Conservation (phyloP, 2,113 vertebrate species). For the Alces alces region DNA sequence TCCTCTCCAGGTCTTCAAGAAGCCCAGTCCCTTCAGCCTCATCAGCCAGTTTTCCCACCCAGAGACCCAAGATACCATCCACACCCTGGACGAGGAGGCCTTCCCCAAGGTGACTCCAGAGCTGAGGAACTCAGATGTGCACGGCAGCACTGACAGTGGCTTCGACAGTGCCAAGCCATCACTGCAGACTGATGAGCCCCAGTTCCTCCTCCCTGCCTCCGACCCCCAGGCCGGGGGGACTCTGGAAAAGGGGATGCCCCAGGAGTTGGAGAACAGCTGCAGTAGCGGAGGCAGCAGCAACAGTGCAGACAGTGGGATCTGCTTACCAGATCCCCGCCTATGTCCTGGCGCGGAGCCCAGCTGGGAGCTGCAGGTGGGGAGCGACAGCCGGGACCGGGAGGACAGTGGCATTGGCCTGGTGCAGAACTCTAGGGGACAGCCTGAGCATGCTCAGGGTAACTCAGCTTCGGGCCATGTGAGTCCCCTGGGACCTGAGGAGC, state of each 20-base stretch:
- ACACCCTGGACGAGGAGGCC: background rate
- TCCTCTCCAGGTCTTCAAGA: slow-evolving; percentile 71
- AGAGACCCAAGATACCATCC: background rate
- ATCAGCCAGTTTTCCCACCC: background rate
- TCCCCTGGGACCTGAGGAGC: background rate
- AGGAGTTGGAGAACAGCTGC: background rate
- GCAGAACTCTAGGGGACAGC: background rate
- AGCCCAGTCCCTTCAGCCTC: slow-evolving; percentile 38
- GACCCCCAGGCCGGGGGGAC: fast-evolving
- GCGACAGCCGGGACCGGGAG: background rate
- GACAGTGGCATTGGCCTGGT: slow-evolving; percentile 65
- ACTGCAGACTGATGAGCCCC: slow-evolving; percentile 44
- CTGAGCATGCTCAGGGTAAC: background rate
- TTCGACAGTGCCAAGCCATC: slow-evolving; percentile 26
- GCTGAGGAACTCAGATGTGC: slow-evolving; percentile 20
- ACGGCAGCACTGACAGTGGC: fast-evolving
- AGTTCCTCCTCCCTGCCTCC: background rate
- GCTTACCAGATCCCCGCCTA: slow-evolving; percentile 59
- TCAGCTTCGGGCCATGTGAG: background rate
- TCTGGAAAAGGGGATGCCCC: background rate
- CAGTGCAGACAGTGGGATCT: slow-evolving; percentile 78
- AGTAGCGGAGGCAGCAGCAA: background rate
- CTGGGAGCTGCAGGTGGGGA: background rate
- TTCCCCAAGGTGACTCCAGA: slow-evolving; percentile 64
- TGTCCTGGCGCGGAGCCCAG: fast-evolving